Evolutionary conservation across 2,888 invertebrate genomes (phyloP).

Genomic region (Hirtodrosophila alboralis): DNA sequence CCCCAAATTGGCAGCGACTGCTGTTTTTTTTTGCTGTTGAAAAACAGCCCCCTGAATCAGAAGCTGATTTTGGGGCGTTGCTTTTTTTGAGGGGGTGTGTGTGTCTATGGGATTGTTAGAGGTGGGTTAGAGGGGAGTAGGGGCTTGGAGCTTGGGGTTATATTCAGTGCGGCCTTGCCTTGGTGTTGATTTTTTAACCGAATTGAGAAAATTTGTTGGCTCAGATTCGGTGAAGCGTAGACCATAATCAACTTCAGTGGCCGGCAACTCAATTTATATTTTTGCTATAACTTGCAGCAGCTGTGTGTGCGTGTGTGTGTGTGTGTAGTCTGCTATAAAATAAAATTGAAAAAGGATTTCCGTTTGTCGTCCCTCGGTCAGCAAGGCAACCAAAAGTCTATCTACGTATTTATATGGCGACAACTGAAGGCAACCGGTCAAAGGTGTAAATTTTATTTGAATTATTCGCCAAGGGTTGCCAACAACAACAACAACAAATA

Average conservation of each 20-base stretch:
- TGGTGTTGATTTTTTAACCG: constrained; percentile 77
- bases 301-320: constrained; percentile 34
- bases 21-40: constrained; percentile 15
- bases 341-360: constrained; percentile 79
- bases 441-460: constrained; percentile 80
- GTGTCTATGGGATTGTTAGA: constrained; percentile 9
- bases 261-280: constrained; percentile 81
- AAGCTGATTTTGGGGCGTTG: constrained; percentile 14
- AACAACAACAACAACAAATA: constrained; percentile 21
- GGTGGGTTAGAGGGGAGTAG: background rate
- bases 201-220: constrained; percentile 79
- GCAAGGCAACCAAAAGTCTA: constrained; percentile 60
- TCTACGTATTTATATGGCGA: constrained; percentile 44
- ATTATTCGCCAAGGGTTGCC: constrained; percentile 71
- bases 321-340: constrained; percentile 53
- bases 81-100: too few relatives aligned
- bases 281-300: constrained; percentile 67
- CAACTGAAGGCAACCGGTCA: constrained; percentile 33
- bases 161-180: constrained; percentile 19
- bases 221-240: constrained; percentile 75
- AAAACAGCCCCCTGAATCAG: constrained; percentile 32
- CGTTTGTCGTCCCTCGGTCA: constrained; percentile 70
- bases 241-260: constrained; percentile 82
- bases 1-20: constrained; percentile 43
- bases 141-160: background rate